phyloP scores from a whole-genome alignment of 1,140 invertebrate species.

The Drosophila fuyamai region DNA sequence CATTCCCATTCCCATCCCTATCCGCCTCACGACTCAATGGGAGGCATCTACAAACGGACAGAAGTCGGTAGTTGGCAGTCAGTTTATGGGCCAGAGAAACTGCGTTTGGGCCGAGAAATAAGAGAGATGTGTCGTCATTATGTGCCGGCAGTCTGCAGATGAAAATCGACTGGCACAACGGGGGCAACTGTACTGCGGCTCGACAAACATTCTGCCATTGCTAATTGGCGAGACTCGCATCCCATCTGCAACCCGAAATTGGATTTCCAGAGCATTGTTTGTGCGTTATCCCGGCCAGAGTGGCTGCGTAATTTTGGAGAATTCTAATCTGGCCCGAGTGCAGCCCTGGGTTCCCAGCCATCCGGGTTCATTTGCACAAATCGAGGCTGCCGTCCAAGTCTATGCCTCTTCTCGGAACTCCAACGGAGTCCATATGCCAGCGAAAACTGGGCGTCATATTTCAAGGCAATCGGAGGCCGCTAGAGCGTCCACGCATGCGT shows the following conservation, averaged over 20 bases:
- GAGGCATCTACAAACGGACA: constrained; percentile 20
- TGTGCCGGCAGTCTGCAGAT: neutral
- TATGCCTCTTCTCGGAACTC: constrained; percentile 43
- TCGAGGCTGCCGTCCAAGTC: constrained; percentile 24
- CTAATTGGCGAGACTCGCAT: constrained; percentile 20
- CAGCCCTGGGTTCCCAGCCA: constrained; percentile 18
- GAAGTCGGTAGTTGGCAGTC: constrained; percentile 14
- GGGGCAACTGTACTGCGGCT: constrained; percentile 23
- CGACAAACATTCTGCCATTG: constrained; percentile 27
- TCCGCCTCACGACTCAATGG: constrained; percentile 24
- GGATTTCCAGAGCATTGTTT: constrained; percentile 2
- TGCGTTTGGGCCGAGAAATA: constrained; percentile 17
- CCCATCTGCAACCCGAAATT: constrained; percentile 9
- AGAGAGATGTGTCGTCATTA: constrained; percentile 26
- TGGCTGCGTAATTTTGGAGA: constrained; percentile 45
- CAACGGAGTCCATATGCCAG: constrained; percentile 41
- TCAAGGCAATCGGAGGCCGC: constrained; percentile 45
- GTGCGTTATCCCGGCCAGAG: neutral
- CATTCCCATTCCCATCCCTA: neutral
- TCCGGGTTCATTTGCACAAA: constrained; percentile 36
- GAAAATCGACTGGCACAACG: neutral
- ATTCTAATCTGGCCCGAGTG: constrained; percentile 42
- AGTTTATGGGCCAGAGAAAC: constrained; percentile 52
- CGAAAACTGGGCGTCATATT: constrained; percentile 68
- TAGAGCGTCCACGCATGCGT: constrained; percentile 26